Percentiles rank a stretch among this genome's conserved stretches.
Evolutionary conservation across 2,797 vertebrate species (phyloP).

Genomic region (Taenioides sp.): DNA sequence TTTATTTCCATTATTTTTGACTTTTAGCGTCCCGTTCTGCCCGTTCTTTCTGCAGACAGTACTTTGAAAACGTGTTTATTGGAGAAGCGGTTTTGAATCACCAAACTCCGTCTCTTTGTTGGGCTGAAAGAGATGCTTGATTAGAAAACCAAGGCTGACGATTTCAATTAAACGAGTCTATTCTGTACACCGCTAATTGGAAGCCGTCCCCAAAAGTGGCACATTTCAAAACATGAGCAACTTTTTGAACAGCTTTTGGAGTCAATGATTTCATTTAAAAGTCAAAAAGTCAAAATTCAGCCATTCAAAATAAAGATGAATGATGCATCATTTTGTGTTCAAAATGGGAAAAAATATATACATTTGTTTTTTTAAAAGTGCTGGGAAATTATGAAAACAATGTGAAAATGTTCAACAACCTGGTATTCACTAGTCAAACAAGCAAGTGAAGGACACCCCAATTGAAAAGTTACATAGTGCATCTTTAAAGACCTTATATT

Average conservation of each 20-base stretch:
- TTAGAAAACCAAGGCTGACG: constrained; percentile 7
- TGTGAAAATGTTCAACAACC: too few relatives aligned
- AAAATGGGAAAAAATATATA: background rate
- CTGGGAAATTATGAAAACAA: too few relatives aligned
- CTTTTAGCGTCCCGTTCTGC: background rate
- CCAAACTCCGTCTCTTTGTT: background rate
- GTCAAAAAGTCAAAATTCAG: background rate
- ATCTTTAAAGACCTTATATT: too few relatives aligned
- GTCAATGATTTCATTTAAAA: background rate
- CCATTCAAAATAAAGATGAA: background rate
- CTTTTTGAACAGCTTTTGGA: background rate
- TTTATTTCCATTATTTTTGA: constrained; percentile 1
- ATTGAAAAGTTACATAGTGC: too few relatives aligned
- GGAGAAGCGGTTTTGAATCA: background rate
- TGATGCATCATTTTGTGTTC: background rate
- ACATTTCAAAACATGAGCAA: background rate
- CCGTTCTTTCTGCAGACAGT: background rate
- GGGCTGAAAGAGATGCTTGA: constrained; percentile 1
- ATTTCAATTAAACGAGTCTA: constrained; percentile 2
- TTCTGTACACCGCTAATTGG: constrained; percentile 2
- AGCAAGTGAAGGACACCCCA: too few relatives aligned
- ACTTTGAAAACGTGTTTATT: constrained; percentile 6
- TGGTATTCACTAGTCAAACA: too few relatives aligned
- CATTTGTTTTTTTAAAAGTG: too few relatives aligned
- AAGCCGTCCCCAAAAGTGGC: background rate